Percentiles rank a stretch among this genome's conserved stretches.
These are phyloP conservation scores for Lepilemur ruficaudatus DNA, from an alignment of 2,797 vertebrate genomes.

Conservation along the genomic window DNA sequence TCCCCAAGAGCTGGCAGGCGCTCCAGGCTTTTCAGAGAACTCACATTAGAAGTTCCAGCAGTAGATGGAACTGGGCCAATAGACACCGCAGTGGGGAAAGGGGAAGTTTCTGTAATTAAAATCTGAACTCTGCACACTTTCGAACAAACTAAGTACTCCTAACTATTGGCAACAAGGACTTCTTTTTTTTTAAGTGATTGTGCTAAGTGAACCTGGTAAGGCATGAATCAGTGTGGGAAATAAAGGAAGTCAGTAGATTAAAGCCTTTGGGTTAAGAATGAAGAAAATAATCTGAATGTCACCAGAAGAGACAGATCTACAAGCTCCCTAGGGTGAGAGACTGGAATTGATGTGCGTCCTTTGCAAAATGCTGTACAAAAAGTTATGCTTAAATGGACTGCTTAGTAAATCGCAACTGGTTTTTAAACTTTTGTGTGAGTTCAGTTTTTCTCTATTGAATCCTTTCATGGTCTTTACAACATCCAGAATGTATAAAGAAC, in stretches of 20 bases:
- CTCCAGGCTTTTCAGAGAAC: conserved; percentile 47
- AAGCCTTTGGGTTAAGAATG: background rate
- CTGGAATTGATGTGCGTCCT: background rate
- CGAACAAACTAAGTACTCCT: background rate
- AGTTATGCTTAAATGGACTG: background rate
- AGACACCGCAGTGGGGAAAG: background rate
- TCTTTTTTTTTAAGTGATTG: background rate
- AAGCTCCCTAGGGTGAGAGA: background rate
- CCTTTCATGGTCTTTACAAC: background rate
- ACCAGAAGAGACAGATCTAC: background rate
- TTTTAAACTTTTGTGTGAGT: background rate
- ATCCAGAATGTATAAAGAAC: background rate
- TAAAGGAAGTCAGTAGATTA: background rate
- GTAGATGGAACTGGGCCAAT: conserved; percentile 33
- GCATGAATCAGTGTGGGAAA: background rate
- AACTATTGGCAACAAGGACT: background rate
- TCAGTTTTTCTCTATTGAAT: background rate
- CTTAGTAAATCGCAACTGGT: background rate
- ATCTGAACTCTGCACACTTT: conserved; percentile 39
- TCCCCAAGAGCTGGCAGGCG: background rate
- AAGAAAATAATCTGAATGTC: background rate
- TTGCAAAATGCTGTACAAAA: background rate
- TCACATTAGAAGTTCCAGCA: conserved; percentile 46
- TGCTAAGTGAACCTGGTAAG: background rate
- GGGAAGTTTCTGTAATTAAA: conserved; percentile 8